Percentiles rank a stretch among this genome's conserved stretches.
phyloP scores from a whole-genome alignment of 2,113 vertebrate species.

The Jacana jacana region DNA sequence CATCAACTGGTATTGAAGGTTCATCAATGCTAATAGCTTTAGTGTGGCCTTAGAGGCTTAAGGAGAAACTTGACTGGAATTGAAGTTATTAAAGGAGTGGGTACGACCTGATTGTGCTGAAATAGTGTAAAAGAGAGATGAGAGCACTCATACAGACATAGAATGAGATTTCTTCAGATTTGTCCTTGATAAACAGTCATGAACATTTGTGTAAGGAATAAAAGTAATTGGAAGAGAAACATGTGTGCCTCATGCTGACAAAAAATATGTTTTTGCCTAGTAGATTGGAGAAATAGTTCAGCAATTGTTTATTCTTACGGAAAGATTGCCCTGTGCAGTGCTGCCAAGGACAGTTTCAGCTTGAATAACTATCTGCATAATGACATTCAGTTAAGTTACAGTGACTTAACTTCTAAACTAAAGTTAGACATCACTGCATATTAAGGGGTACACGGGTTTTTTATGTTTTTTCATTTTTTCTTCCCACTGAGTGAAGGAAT shows the following conservation, averaged over 20 bases:
- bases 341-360: slow-evolving; percentile 65
- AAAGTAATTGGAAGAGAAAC: slow-evolving; percentile 41
- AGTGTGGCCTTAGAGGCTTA: slow-evolving; percentile 16
- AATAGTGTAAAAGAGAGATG: neutral
- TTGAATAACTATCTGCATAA: slow-evolving; percentile 23
- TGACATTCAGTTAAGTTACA: slow-evolving; percentile 16
- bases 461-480: neutral
- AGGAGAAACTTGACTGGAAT: neutral
- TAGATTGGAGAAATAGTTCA: slow-evolving; percentile 30
- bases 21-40: slow-evolving; percentile 28
- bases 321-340: slow-evolving; percentile 48
- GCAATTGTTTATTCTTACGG: slow-evolving; percentile 60
- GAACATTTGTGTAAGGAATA: slow-evolving; percentile 12
- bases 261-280: slow-evolving; percentile 30
- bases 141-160: neutral
- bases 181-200: slow-evolving; percentile 31
- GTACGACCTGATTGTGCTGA: neutral
- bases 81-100: neutral
- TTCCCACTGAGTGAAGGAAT: neutral
- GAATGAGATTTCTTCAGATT: neutral
- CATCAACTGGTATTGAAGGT: slow-evolving; percentile 23
- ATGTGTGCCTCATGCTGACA: slow-evolving; percentile 12
- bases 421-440: neutral
- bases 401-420: slow-evolving; percentile 16
- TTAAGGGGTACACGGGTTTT: neutral